Percentiles rank a stretch among this genome's conserved stretches.
phyloP scores from a whole-genome alignment of 92 coral and sea anemone genomes.

The Parazoanthus atlanticus region DNA sequence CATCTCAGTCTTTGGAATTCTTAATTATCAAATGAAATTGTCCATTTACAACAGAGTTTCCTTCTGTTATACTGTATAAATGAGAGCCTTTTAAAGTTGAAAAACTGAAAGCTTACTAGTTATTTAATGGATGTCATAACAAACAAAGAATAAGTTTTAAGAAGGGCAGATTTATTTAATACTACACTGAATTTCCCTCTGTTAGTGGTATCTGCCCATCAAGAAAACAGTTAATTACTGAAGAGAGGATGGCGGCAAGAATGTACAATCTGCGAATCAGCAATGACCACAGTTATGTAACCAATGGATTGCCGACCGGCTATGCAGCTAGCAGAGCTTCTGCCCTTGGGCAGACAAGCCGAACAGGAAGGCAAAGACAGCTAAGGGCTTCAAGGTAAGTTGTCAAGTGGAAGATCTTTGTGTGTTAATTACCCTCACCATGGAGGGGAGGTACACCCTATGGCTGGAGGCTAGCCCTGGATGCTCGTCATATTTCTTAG shows the following conservation, averaged over 20 bases:
- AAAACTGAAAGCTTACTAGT: too few species aligned
- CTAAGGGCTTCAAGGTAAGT: slow-evolving; percentile 24
- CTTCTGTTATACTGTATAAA: too few species aligned
- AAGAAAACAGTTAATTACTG: slow-evolving; percentile 80
- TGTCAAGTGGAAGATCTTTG: neutral
- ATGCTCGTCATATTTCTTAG: too few species aligned
- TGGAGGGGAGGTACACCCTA: too few species aligned
- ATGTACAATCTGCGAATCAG: slow-evolving; percentile 92
- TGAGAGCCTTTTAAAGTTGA: too few species aligned
- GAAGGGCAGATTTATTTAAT: neutral
- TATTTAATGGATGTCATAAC: too few species aligned
- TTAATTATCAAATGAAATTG: too few species aligned
- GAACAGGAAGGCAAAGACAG: slow-evolving; percentile 4
- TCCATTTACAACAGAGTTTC: too few species aligned
- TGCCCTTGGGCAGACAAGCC: slow-evolving; percentile 12
- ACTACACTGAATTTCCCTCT: neutral
- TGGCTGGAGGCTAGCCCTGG: neutral
- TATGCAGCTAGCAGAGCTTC: neutral
- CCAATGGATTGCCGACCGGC: slow-evolving; percentile 52
- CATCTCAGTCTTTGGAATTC: too few species aligned
- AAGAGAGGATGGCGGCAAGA: slow-evolving; percentile 96
- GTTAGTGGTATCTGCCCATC: slow-evolving; percentile 49
- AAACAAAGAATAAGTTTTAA: too few species aligned
- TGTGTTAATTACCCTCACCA: neutral
- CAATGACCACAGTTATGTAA: slow-evolving; percentile 75